Evolutionary conservation across 2,113 vertebrate species (phyloP).

Genomic region (Archilochus colubris): DNA sequence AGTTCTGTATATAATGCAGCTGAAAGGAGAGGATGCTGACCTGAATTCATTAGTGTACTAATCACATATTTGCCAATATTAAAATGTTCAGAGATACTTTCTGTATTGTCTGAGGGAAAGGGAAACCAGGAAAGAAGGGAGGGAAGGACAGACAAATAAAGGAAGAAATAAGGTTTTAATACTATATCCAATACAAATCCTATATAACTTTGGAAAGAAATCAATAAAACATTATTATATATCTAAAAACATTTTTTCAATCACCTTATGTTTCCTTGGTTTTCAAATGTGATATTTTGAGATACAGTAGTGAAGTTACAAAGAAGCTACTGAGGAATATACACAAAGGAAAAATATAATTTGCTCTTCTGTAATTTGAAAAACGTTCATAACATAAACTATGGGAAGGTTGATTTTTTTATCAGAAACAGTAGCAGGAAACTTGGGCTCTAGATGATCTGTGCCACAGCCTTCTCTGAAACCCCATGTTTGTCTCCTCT

Average conservation of each 20-base stretch:
- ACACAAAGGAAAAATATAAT: background rate
- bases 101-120: no score
- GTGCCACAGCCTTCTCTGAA: background rate
- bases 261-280: background rate
- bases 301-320: background rate
- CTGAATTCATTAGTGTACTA: background rate
- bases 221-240: background rate
- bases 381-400: background rate
- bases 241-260: background rate
- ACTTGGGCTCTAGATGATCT: background rate
- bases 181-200: background rate
- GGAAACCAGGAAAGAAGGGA: background rate
- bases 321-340: background rate
- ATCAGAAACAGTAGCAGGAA: background rate
- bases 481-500: background rate
- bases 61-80: background rate
- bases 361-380: background rate
- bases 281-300: background rate
- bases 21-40: background rate
- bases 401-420: background rate
- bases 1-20: background rate
- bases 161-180: background rate
- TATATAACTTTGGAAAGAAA: background rate
- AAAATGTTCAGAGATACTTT: background rate
- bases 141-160: background rate